phyloP scores from a whole-genome alignment of 1,140 invertebrate genomes.

The Gonioctena quinquepunctata region DNA sequence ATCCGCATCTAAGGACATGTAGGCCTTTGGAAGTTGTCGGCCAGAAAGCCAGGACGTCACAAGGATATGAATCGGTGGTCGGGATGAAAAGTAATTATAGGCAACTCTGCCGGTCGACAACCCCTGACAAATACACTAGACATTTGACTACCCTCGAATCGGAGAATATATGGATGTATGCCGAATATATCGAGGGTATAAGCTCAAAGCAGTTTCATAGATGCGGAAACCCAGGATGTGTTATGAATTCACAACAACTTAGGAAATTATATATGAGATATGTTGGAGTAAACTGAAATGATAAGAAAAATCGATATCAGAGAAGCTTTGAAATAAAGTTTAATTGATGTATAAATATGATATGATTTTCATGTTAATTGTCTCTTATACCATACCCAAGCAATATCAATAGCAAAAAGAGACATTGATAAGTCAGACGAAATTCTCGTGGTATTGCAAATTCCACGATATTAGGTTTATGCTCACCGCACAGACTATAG shows the following conservation, averaged over 20 bases:
- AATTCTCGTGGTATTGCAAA: too few species aligned
- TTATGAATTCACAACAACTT: not conserved
- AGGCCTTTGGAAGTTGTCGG: slow-evolving; percentile 46
- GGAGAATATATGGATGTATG: not conserved
- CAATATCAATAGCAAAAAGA: too few species aligned
- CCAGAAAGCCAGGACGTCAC: slow-evolving; percentile 28
- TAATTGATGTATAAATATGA: too few species aligned
- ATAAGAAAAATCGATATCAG: too few species aligned
- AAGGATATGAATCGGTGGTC: not conserved
- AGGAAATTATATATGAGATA: too few species aligned
- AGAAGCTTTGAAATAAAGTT: too few species aligned
- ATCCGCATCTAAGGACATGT: slow-evolving; percentile 49
- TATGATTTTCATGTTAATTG: too few species aligned
- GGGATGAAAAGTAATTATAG: not conserved
- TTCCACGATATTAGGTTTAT: too few species aligned
- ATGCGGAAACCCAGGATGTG: not conserved
- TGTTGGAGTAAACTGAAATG: too few species aligned
- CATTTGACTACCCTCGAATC: not conserved
- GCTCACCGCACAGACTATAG: too few species aligned
- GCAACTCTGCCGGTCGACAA: not conserved
- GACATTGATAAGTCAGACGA: too few species aligned
- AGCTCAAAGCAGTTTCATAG: not conserved
- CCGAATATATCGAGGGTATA: not conserved
- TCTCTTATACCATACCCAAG: too few species aligned
- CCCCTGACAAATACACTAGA: slow-evolving; percentile 6